Base-by-base conservation (phyloP, 2,888 invertebrate genomes). In the Leptopterna dolabrata region DNA sequence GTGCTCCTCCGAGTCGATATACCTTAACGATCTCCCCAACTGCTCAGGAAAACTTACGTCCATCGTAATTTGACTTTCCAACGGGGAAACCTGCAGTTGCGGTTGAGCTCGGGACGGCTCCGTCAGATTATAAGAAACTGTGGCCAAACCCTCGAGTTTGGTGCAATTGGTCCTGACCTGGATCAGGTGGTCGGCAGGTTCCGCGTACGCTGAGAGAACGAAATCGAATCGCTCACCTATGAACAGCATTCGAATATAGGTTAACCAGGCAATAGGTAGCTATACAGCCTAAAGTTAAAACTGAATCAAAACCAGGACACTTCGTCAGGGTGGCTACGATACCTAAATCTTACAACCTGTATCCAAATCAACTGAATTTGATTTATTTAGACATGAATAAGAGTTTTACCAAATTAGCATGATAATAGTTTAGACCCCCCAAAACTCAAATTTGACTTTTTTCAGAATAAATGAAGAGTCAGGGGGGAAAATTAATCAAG, bases 221-320 rank as follows among this genome's bases (percentile, higher is more conserved):
- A 96, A 95, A 91, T 96, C 96, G 13, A 94, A 94, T 83, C 96
- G 93, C 91, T 97, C 96, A 2, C 96, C 96, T 91, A 91, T 19
- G 90, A 89, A 55, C 55, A 36, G 2, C 36, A 2, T 0, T n/a
- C 36, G 14, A 73, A 47, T 19, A 70, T 70, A 70, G 24, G n/a
- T 70, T 24, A 70, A 70, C 24, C 6, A 70, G 70, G n/a, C n/a
- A n/a, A 70, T 24, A 24, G 13, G 13, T 47, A 14, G 14, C 11
- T 47, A 14, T 47, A 47, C 14, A 47, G 14, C 11, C 47, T 47
- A 47, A 47, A 14, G 11, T 14, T 11, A 47, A 47, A 47, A 47
- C 14, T 47, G 14, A 47, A 47, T 47, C 11, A 47, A 47, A 14
- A 14, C 47, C 13, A 47, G 14, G 47, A 47, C 11, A 11, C 14